A percentile compares a stretch with the other conserved stretches of the same genome.
These are phyloP conservation scores for Gastracanthus pulcherrimus DNA, from an alignment of 2,888 invertebrate genomes.

Conservation along the genomic window DNA sequence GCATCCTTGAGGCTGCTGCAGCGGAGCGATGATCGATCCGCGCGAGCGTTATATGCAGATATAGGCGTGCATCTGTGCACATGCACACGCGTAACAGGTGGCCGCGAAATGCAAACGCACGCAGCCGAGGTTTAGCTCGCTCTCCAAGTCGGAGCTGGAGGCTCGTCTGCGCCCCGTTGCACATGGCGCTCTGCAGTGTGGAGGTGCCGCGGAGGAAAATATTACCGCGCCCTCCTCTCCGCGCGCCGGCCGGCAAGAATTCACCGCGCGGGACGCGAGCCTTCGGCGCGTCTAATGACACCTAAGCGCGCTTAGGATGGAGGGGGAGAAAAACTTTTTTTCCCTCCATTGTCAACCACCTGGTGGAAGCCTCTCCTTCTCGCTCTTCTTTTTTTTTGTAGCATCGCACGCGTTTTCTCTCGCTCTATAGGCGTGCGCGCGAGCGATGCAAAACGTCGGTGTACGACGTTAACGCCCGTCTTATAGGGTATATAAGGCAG, in stretches of 20 bases:
- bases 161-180: not conserved
- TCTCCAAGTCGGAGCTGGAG: not conserved
- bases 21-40: not conserved
- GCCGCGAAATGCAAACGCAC: not conserved
- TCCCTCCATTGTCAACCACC: conserved; percentile 59
- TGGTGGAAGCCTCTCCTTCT: conserved; percentile 39
- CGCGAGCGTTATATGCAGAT: not conserved
- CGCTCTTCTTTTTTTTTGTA: conserved; percentile 42
- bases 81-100: not conserved
- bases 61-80: not conserved
- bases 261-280: conserved; percentile 9
- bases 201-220: not conserved
- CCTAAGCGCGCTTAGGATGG: not conserved
- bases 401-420: not conserved
- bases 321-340: conserved; percentile 54
- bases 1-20: not conserved
- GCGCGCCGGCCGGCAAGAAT: not conserved
- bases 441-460: conserved; percentile 42
- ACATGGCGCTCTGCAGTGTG: not conserved
- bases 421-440: no score
- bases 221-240: not conserved
- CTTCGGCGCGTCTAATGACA: conserved; percentile 44
- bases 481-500: conserved; percentile 69
- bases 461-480: conserved; percentile 30
- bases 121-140: no score